Conservation (phyloP, 2,797 vertebrate genomes). For the Miichthys miiuy region DNA sequence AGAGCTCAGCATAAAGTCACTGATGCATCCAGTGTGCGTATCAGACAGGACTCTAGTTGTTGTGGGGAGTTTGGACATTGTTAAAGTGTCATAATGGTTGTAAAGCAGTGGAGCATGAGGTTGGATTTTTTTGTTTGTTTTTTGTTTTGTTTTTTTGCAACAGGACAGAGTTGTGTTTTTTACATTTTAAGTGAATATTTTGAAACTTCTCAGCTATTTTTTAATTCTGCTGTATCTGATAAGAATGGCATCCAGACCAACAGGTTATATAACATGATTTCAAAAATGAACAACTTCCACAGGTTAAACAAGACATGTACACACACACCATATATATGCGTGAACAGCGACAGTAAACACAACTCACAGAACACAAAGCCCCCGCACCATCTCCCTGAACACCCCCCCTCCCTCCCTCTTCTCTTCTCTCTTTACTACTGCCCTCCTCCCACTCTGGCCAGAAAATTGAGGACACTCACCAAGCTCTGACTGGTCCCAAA, state of each 20-base stretch:
- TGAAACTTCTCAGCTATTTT: not conserved
- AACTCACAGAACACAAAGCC: conserved; percentile 42
- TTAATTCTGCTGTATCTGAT: not conserved
- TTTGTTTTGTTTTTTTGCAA: not conserved
- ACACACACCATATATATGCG: conserved; percentile 14
- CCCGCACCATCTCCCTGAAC: conserved; percentile 56
- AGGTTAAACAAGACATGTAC: conserved; percentile 8
- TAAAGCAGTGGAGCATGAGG: not conserved
- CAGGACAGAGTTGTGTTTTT: not conserved
- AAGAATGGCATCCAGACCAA: conserved; percentile 34
- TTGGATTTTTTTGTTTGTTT: conserved; percentile 20
- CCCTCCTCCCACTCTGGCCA: conserved; percentile 81
- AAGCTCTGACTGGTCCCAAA: conserved; percentile 71
- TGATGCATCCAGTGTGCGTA: conserved; percentile 46
- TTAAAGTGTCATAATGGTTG: conserved; percentile 32
- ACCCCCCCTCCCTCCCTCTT: conserved; percentile 69
- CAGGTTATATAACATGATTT: conserved; percentile 36
- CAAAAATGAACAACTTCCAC: conserved; percentile 2
- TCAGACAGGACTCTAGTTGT: conserved; percentile 25
- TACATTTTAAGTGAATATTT: not conserved
- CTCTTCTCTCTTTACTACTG: conserved; percentile 61
- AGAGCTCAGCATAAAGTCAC: conserved; percentile 65
- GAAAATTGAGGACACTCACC: conserved; percentile 86
- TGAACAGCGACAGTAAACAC: conserved; percentile 26
- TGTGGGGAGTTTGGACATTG: conserved; percentile 22